Percentiles rank a stretch among this genome's conserved stretches.
Conservation (phyloP, 2,797 vertebrate genomes). For the Simalia tracyae region DNA sequence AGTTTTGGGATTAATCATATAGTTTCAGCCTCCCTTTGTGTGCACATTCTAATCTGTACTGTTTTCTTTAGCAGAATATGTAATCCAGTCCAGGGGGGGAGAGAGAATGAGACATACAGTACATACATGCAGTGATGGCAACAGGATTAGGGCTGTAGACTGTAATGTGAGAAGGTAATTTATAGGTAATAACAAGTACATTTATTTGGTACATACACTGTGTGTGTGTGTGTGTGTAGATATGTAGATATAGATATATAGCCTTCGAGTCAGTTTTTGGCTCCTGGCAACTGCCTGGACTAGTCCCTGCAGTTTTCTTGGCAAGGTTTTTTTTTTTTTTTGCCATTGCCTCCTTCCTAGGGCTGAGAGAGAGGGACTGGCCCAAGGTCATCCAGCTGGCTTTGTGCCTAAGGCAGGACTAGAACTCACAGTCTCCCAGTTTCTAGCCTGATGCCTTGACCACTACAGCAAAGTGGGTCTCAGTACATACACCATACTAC, state of each 20-base stretch:
- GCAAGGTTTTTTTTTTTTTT: not conserved
- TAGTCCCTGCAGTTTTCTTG: not conserved
- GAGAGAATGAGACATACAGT: no score
- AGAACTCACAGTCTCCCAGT: not conserved
- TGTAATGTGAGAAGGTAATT: no score
- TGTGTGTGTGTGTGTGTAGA: no score
- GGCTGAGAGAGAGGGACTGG: not conserved
- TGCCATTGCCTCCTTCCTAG: not conserved
- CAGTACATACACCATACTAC: not conserved
- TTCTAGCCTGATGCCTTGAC: not conserved
- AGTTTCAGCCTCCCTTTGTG: not conserved
- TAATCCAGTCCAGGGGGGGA: not conserved
- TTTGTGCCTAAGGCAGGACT: not conserved
- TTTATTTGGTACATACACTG: no score
- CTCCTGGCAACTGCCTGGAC: not conserved
- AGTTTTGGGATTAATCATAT: not conserved
- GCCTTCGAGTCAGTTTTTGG: no score
- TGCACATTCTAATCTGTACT: not conserved
- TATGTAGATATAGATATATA: no score
- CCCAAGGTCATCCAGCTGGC: not conserved
- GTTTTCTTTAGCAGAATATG: not conserved
- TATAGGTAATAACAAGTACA: no score
- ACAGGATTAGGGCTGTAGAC: no score
- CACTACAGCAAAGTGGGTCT: not conserved
- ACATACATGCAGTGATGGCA: no score